phyloP scores from a whole-genome alignment of 2,113 vertebrate genomes.

The Emydocephalus ijimae region DNA sequence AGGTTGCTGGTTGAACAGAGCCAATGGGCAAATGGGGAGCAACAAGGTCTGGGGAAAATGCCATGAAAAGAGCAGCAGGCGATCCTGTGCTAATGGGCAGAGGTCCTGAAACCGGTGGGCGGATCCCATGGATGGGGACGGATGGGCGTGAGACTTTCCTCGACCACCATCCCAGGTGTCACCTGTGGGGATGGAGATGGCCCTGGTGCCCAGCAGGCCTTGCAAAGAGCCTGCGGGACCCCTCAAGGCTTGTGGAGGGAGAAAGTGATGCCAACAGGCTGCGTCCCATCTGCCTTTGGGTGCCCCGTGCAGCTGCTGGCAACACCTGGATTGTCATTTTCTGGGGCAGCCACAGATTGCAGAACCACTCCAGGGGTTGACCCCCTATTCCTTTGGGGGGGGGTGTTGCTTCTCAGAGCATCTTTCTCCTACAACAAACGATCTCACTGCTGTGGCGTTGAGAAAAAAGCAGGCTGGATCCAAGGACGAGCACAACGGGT shows the following conservation, averaged over 20 bases:
- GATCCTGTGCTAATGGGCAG: background rate
- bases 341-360: background rate
- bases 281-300: background rate
- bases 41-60: background rate
- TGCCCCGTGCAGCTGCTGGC: background rate
- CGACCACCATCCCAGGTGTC: background rate
- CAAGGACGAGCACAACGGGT: background rate
- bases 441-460: background rate
- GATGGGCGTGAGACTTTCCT: background rate
- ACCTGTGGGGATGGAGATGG: background rate
- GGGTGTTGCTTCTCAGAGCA: background rate
- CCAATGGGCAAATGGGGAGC: background rate
- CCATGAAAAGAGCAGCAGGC: background rate
- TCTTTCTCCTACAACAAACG: background rate
- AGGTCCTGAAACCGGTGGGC: background rate
- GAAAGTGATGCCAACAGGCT: background rate
- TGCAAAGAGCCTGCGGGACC: background rate
- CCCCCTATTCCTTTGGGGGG: background rate
- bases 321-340: background rate
- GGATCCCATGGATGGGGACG: background rate
- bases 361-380: background rate
- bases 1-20: background rate
- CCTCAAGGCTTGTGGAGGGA: background rate
- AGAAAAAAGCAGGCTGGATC: background rate
- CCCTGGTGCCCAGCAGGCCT: background rate